Percentiles rank a stretch among this genome's conserved stretches.
Conservation (phyloP, 2,888 invertebrate genomes). For the Tetragonula carbonaria region DNA sequence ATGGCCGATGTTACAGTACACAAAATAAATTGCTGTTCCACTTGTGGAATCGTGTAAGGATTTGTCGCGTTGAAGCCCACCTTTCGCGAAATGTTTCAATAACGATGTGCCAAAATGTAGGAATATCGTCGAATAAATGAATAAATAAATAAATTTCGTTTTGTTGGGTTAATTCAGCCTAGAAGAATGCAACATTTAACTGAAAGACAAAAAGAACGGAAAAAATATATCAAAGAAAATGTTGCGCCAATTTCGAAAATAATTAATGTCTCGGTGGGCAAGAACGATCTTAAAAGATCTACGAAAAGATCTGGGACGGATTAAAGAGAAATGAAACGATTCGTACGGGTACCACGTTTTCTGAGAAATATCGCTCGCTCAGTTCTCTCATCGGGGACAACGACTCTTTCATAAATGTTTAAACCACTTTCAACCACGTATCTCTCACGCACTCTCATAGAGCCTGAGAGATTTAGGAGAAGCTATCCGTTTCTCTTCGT, state of each 20-base stretch:
- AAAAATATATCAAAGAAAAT: not conserved
- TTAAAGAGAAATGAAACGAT: slow-evolving; percentile 22
- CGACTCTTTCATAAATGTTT: slow-evolving; percentile 17
- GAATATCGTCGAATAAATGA: no score
- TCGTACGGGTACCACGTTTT: slow-evolving; percentile 19
- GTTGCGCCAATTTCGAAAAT: not conserved
- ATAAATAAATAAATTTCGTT: no score
- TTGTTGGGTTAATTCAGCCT: no score
- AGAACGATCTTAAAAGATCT: not conserved
- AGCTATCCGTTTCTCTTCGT: not conserved
- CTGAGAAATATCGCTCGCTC: slow-evolving; percentile 1
- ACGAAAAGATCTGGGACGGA: not conserved
- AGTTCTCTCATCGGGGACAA: not conserved
- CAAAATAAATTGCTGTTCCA: no score
- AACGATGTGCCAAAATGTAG: no score
- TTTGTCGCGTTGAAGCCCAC: no score
- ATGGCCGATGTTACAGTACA: no score
- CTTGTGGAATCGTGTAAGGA: no score
- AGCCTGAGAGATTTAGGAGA: not conserved
- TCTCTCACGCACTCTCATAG: not conserved
- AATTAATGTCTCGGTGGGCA: slow-evolving; percentile 8
- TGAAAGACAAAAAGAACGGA: no score
- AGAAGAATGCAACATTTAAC: no score
- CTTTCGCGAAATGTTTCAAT: no score
- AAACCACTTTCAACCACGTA: not conserved